These are phyloP conservation scores for Coracias cyanogaster DNA, from an alignment of 2,797 vertebrate genomes.

Conservation along the genomic window DNA sequence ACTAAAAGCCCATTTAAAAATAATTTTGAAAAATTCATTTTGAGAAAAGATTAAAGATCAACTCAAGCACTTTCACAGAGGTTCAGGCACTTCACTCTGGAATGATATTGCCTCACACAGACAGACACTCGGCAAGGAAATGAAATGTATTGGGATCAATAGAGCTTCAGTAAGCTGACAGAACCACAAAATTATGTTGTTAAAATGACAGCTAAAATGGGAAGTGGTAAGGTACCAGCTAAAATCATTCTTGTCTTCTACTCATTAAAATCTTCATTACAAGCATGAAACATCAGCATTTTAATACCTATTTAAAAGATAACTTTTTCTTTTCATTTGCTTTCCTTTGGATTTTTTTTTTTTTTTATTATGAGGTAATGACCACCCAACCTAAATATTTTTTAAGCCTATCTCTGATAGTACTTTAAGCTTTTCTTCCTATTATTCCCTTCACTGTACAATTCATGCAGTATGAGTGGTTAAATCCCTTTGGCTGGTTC, in stretches of 20 bases:
- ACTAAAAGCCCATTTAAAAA: slow-evolving; percentile 35
- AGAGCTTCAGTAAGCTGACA: slow-evolving; percentile 13
- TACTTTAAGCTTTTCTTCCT: not conserved
- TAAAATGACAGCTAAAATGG: slow-evolving; percentile 60
- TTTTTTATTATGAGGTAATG: not conserved
- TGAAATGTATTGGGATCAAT: not conserved
- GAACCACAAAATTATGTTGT: slow-evolving; percentile 14
- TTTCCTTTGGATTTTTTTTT: not conserved
- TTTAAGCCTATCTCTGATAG: not conserved
- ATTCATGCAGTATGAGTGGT: rapidly evolving
- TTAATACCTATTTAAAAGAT: slow-evolving; percentile 53
- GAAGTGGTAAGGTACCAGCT: not conserved
- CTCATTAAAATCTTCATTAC: slow-evolving; percentile 54
- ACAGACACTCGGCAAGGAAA: not conserved
- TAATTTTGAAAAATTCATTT: slow-evolving; percentile 37
- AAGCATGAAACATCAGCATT: slow-evolving; percentile 55
- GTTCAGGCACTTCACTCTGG: not conserved
- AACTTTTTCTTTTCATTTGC: slow-evolving; percentile 3
- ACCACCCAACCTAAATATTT: not conserved
- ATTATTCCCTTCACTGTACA: not conserved
- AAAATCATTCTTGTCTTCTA: slow-evolving; percentile 30
- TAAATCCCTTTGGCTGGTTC: not conserved
- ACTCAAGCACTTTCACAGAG: not conserved
- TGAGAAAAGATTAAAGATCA: slow-evolving; percentile 37
- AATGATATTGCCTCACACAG: not conserved